These are phyloP conservation scores for Pipistrellus pygmaeus DNA, from an alignment of 2,797 vertebrate species.

Conservation along the genomic window DNA sequence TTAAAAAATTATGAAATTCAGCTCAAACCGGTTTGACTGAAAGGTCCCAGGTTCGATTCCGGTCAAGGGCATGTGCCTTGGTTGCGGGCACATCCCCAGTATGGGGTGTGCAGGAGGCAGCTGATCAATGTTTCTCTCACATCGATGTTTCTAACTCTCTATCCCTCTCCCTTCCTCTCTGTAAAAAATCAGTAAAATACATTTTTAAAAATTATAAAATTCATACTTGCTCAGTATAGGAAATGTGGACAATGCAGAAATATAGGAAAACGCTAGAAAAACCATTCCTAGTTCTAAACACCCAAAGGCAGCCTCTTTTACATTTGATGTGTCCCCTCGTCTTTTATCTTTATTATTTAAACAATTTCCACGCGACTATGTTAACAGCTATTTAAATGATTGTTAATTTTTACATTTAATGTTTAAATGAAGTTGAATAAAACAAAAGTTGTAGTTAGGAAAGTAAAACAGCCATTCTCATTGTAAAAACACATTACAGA, in stretches of 20 bases:
- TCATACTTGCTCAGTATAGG: neutral
- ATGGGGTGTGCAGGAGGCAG: too few species aligned
- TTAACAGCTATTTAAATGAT: neutral
- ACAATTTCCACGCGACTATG: neutral
- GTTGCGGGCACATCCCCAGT: too few species aligned
- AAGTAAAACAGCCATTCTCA: slow-evolving; percentile 8
- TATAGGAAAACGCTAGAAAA: slow-evolving; percentile 25
- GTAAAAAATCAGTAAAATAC: too few species aligned
- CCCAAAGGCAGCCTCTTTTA: neutral
- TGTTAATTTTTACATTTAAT: slow-evolving; percentile 1
- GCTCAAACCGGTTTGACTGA: too few species aligned
- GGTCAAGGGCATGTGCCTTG: too few species aligned
- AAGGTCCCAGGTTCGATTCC: too few species aligned
- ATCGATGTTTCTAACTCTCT: too few species aligned
- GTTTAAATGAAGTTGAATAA: slow-evolving; percentile 19
- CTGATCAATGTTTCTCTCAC: too few species aligned
- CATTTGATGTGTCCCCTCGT: neutral
- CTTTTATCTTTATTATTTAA: neutral
- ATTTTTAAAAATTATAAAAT: neutral
- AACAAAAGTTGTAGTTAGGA: neutral
- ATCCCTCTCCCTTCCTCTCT: too few species aligned
- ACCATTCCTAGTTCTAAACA: neutral
- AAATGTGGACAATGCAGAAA: neutral
- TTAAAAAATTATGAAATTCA: neutral
- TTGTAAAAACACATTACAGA: neutral